These are phyloP conservation scores for Macrophya annulata DNA, from an alignment of 2,888 invertebrate genomes.

Conservation along the genomic window DNA sequence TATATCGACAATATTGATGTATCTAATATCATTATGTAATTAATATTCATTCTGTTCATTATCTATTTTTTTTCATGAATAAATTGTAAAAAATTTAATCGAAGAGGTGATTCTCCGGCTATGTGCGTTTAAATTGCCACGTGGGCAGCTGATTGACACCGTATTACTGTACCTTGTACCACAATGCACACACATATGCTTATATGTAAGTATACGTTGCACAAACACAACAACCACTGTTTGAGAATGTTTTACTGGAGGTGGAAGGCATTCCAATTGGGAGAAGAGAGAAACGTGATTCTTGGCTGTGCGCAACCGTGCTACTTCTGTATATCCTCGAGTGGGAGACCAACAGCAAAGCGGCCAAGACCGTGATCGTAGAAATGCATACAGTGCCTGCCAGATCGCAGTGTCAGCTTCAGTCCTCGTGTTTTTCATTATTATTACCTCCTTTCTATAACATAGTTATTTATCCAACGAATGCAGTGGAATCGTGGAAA, in stretches of 20 bases:
- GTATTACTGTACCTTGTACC: not conserved
- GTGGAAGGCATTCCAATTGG: conserved; percentile 35
- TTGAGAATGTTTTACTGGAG: conserved; percentile 25
- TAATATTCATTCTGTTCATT: not conserved
- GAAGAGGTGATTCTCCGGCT: not conserved
- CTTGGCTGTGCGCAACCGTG: conserved; percentile 37
- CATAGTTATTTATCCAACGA: not conserved
- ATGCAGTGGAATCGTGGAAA: not conserved
- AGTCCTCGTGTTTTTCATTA: not conserved
- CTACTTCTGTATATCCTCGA: conserved; percentile 3
- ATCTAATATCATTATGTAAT: not conserved
- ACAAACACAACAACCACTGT: not conserved
- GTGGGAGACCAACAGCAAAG: conserved; percentile 34
- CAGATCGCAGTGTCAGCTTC: conserved; percentile 13
- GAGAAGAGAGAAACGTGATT: conserved; percentile 42
- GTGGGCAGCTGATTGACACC: not conserved
- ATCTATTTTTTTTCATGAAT: not conserved
- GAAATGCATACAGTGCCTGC: conserved; percentile 26
- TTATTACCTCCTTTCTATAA: not conserved
- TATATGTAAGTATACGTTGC: not conserved
- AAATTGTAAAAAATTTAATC: not conserved
- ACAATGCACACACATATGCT: not conserved
- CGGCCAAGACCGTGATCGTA: conserved; percentile 1
- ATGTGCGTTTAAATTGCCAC: not conserved
- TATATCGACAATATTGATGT: not conserved